Evolutionary conservation across 2,888 invertebrate genomes (phyloP).

Genomic region (Scaptomyza parva): DNA sequence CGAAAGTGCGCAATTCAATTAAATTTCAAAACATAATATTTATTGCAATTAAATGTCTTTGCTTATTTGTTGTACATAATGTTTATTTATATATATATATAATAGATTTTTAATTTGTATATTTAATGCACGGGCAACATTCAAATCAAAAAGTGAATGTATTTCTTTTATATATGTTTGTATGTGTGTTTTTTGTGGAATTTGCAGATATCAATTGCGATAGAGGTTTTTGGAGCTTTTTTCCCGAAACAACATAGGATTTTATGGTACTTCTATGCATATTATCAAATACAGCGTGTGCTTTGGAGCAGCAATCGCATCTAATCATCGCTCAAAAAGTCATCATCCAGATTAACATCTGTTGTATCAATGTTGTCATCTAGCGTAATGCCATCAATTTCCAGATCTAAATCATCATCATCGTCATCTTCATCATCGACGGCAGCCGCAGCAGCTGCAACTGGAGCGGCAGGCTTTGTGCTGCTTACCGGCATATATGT

Average conservation of each 20-base stretch:
- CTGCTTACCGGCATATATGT: conserved; percentile 45
- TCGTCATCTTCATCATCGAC: conserved; percentile 84
- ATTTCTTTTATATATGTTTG: conserved; percentile 22
- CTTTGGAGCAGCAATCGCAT: conserved; percentile 14
- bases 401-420: conserved; percentile 92
- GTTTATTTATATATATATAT: conserved; percentile 63
- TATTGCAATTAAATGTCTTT: conserved; percentile 53
- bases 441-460: conserved; percentile 16
- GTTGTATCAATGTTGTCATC: conserved; percentile 92
- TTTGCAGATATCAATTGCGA: conserved; percentile 57
- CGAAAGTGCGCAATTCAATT: background rate
- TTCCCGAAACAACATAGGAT: conserved; percentile 44
- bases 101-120: conserved; percentile 47
- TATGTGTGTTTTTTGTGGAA: conserved; percentile 59
- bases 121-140: conserved; percentile 67
- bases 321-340: conserved; percentile 87
- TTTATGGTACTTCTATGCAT: conserved; percentile 48
- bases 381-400: conserved; percentile 92
- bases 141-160: conserved; percentile 66
- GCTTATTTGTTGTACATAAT: conserved; percentile 60
- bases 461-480: conserved; percentile 17
- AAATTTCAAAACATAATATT: conserved; percentile 44
- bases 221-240: conserved; percentile 25
- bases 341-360: conserved; percentile 90
- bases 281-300: conserved; percentile 45